Percentiles rank a stretch among this genome's conserved stretches.
Evolutionary conservation across 1,140 invertebrate genomes (phyloP).

Genomic region (Latrodectus geometricus): DNA sequence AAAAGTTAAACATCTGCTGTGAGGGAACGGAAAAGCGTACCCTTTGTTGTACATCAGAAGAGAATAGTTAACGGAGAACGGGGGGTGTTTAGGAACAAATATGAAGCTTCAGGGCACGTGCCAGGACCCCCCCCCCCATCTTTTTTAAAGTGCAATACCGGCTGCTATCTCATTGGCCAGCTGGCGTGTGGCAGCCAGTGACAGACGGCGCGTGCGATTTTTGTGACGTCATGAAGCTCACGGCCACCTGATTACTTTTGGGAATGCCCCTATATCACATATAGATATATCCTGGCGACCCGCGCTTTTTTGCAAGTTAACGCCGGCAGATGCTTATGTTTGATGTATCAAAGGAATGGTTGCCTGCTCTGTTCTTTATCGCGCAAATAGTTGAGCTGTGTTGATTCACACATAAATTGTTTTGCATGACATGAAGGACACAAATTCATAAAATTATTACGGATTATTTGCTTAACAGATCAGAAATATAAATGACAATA

Average conservation of each 20-base stretch:
- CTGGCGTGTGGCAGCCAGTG: constrained; percentile 21
- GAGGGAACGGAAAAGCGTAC: constrained; percentile 49
- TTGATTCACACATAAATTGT: neutral
- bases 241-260: constrained; percentile 42
- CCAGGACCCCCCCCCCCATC: neutral
- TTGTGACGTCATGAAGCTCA: constrained; percentile 34
- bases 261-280: constrained; percentile 45
- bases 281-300: constrained; percentile 29
- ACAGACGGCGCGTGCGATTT: constrained; percentile 54
- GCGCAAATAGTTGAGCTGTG: no score
- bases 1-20: constrained; percentile 41
- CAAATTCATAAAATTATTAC: neutral
- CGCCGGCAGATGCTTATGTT: neutral
- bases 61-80: neutral
- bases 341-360: neutral
- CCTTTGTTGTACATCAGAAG: constrained; percentile 39
- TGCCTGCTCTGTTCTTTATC: neutral
- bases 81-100: neutral
- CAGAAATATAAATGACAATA: no score
- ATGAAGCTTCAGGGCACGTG: constrained; percentile 25
- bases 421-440: neutral
- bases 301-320: neutral
- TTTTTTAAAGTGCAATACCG: constrained; percentile 42
- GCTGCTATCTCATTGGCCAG: constrained; percentile 44
- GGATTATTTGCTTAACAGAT: neutral